phyloP scores from a whole-genome alignment of 2,888 invertebrate species.

The Drosophila yooni region DNA sequence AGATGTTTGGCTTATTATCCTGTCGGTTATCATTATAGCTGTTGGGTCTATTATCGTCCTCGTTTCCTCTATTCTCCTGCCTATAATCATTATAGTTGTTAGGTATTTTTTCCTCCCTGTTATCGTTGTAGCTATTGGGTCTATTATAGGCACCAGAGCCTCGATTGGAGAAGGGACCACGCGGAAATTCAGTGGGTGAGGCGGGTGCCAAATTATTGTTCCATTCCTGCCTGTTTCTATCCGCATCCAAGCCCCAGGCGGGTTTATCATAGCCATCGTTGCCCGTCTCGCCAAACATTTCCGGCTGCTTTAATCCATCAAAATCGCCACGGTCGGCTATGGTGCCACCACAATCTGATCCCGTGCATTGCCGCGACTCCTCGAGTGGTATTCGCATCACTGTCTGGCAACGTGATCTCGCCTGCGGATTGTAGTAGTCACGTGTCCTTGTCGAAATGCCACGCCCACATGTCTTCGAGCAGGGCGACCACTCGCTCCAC shows the following conservation, averaged over 20 bases:
- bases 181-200: not conserved
- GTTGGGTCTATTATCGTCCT: not conserved
- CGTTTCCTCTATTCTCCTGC: slow-evolving; percentile 3
- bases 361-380: slow-evolving; percentile 61
- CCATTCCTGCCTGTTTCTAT: slow-evolving; percentile 20
- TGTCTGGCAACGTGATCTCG: slow-evolving; percentile 87
- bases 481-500: slow-evolving; percentile 92
- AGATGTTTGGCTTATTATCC: slow-evolving; percentile 8
- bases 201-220: slow-evolving; percentile 16
- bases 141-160: not conserved
- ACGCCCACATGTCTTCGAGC: slow-evolving; percentile 89
- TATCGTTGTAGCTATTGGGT: slow-evolving; percentile 5
- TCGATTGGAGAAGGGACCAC: slow-evolving; percentile 21
- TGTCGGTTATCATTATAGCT: slow-evolving; percentile 12
- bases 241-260: slow-evolving; percentile 8
- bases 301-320: slow-evolving; percentile 40
- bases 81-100: slow-evolving; percentile 3
- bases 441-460: slow-evolving; percentile 89
- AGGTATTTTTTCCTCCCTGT: not conserved
- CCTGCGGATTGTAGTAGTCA: slow-evolving; percentile 87
- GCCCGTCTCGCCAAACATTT: slow-evolving; percentile 41
- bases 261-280: slow-evolving; percentile 23
- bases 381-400: slow-evolving; percentile 70
- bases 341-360: slow-evolving; percentile 73
- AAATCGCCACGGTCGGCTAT: slow-evolving; percentile 62